Base-by-base conservation (phyloP, 2,888 invertebrate genomes). In the Drosophila eohydei region DNA sequence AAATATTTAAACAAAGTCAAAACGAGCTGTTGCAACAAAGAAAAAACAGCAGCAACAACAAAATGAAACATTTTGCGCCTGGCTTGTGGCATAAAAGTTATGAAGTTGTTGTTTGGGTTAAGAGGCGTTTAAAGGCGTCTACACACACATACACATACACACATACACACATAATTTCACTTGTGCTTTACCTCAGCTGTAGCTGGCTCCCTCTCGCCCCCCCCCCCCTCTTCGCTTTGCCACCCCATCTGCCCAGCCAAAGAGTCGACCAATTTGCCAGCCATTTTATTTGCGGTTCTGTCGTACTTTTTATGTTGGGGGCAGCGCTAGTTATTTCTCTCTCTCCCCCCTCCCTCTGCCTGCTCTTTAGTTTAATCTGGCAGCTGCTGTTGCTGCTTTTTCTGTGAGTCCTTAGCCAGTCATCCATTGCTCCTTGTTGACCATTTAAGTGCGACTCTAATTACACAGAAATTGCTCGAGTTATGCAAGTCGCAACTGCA, bases 371-470 rank as follows among this genome's bases (percentile, higher is more conserved):
- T 77, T 62, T 82, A 84, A 87, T 84, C 76, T 74, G 80, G 70
- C 52, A 68, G 62, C 54, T 56, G 59, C 28, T 48, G 50, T 32
- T 57, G 38, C 30, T 52, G 56, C 64, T 55, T 30, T 32, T n/a
- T 60, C 68, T 61, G 32, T 4, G 5, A 16, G 40, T 28, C 40
- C 54, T 30, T 40, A 12, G 30, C 30, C n/a, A 40, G 3, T 14
- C 57, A 44, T n/a, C 44, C 43, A 26, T 50, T 74, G 78, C 73
- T 78, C 70, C 78, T 80, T 68, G 81, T 80, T 83, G 88, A 80
- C 86, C 87, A 88, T 86, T 88, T 83, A 74, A 88, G 71, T 88
- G 81, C 72, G 80, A 74, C 73, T 85, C 83, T 86, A 88, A 86
- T 86, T 88, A 75, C 78, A 73, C 81, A 56, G 63, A 65, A 88